Percentiles rank a stretch among this genome's conserved stretches.
Conservation (phyloP, 2,113 vertebrate species). For the Anhinga anhinga region DNA sequence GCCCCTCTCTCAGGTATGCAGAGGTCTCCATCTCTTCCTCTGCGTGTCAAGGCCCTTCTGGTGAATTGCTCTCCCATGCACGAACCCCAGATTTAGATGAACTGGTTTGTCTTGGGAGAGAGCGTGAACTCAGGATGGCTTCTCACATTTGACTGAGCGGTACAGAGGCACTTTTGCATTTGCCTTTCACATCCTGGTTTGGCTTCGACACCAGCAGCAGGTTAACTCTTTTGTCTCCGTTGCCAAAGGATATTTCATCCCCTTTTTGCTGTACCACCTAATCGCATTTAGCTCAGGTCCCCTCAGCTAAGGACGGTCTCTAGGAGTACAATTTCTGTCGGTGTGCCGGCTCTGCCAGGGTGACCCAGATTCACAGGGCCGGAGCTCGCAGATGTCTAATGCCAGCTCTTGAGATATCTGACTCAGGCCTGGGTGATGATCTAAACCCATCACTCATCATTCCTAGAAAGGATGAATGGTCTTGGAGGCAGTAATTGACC, state of each 20-base stretch:
- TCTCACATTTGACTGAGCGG: neutral
- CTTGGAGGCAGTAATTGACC: neutral
- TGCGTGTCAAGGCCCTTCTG: neutral
- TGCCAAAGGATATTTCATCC: neutral
- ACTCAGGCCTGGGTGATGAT: neutral
- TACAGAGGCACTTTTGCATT: neutral
- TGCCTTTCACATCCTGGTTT: neutral
- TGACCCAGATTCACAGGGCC: neutral
- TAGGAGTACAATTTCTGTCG: neutral
- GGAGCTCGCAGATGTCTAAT: neutral
- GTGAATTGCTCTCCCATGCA: neutral
- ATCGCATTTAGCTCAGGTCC: neutral
- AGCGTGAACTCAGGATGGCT: neutral
- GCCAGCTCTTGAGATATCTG: neutral
- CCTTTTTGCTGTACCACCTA: neutral
- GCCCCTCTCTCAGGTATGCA: neutral
- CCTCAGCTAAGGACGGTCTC: neutral
- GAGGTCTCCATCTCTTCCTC: neutral
- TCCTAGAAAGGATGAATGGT: neutral
- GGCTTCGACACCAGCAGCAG: neutral
- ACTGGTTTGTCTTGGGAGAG: neutral
- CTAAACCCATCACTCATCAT: neutral
- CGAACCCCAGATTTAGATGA: neutral
- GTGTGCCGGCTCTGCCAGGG: fast-evolving
- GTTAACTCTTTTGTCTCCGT: neutral